Percentiles rank a stretch among this genome's conserved stretches.
Evolutionary conservation across 2,888 invertebrate species (phyloP).

Genomic region (Cheilosia pagana): DNA sequence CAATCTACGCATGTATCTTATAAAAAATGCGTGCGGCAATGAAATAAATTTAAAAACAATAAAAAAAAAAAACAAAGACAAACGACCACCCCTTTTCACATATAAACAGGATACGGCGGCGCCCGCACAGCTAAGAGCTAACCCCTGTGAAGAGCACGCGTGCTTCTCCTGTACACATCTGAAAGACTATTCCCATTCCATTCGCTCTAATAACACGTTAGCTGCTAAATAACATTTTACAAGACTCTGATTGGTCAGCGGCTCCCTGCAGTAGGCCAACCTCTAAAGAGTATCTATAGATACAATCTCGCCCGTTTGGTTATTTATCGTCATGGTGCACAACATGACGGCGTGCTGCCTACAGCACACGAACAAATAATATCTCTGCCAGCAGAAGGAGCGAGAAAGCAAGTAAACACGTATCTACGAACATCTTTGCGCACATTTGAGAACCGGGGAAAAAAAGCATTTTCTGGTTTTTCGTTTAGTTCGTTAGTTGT

Average conservation of each 20-base stretch:
- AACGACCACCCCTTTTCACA: slow-evolving; percentile 63
- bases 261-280: slow-evolving; percentile 54
- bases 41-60: slow-evolving; percentile 36
- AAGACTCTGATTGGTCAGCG: slow-evolving; percentile 65
- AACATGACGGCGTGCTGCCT: slow-evolving; percentile 70
- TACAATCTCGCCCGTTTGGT: slow-evolving; percentile 67
- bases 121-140: slow-evolving; percentile 57
- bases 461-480: slow-evolving; percentile 74
- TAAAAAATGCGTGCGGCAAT: slow-evolving; percentile 56
- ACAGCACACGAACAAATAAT: slow-evolving; percentile 57
- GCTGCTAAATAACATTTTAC: slow-evolving; percentile 56
- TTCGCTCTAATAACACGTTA: slow-evolving; percentile 68
- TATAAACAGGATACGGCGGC: slow-evolving; percentile 52
- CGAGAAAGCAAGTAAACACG: slow-evolving; percentile 58
- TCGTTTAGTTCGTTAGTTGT: slow-evolving; percentile 74
- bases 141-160: slow-evolving; percentile 70
- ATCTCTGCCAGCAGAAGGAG: slow-evolving; percentile 25
- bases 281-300: slow-evolving; percentile 64
- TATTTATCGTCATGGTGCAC: slow-evolving; percentile 72
- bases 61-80: slow-evolving; percentile 12
- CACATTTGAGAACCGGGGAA: slow-evolving; percentile 63
- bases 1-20: slow-evolving; percentile 65
- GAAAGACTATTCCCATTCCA: slow-evolving; percentile 64
- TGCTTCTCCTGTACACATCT: slow-evolving; percentile 56
- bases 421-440: slow-evolving; percentile 70